Conservation (phyloP, 2,797 vertebrate species). For the Manis javanica region DNA sequence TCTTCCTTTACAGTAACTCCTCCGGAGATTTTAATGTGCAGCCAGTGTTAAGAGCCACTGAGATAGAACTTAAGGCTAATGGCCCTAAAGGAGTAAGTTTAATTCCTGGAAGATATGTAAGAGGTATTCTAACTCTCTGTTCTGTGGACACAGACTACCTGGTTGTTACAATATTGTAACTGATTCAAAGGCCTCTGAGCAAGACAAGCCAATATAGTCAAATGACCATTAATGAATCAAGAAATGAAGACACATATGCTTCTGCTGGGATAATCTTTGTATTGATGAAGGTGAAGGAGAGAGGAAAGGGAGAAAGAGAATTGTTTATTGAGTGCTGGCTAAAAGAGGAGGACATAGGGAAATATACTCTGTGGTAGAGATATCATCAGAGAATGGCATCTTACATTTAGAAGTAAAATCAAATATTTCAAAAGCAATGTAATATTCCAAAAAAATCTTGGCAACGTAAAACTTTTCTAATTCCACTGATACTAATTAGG, state of each 20-base stretch:
- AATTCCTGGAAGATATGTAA: not conserved
- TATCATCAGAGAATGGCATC: not conserved
- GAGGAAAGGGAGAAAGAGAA: not conserved
- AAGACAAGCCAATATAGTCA: not conserved
- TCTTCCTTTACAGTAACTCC: not conserved
- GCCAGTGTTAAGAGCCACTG: not conserved
- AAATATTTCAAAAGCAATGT: not conserved
- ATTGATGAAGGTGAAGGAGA: not conserved
- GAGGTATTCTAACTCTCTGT: not conserved
- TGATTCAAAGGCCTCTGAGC: not conserved
- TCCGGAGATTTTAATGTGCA: not conserved
- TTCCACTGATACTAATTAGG: not conserved
- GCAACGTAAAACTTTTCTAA: not conserved
- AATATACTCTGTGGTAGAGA: not conserved
- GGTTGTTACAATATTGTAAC: not conserved
- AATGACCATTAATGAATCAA: not conserved
- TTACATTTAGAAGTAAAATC: slow-evolving; percentile 45
- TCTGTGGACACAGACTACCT: not conserved
- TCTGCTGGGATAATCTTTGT: not conserved
- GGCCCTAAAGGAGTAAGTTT: not conserved
- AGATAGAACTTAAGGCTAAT: not conserved
- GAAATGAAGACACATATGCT: not conserved
- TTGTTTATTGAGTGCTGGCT: not conserved
- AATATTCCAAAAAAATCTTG: slow-evolving; percentile 10
- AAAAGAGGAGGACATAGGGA: not conserved